Evolutionary conservation across 2,113 vertebrate genomes (phyloP).

Genomic region (Eptesicus fuscus): DNA sequence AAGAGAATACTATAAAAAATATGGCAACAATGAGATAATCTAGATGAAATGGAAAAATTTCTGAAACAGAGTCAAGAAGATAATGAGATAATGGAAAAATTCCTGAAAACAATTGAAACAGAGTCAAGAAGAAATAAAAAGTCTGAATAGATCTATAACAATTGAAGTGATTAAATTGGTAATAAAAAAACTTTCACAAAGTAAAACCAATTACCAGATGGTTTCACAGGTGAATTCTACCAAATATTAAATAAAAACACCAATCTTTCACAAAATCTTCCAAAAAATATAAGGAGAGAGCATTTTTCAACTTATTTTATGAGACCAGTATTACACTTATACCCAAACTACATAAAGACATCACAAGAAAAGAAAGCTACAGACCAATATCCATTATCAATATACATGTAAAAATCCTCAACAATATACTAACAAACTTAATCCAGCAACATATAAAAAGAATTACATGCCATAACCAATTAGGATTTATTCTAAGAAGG

Average conservation of each 20-base stretch:
- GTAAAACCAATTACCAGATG: background rate
- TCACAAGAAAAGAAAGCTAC: background rate
- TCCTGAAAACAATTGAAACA: background rate
- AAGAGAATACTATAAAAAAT: background rate
- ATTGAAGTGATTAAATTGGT: background rate
- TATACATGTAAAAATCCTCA: background rate
- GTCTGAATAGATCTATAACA: background rate
- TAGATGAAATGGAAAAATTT: background rate
- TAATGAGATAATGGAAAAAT: background rate
- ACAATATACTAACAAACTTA: background rate
- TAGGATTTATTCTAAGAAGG: background rate
- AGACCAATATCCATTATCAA: background rate
- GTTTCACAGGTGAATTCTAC: background rate
- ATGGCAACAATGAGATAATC: background rate
- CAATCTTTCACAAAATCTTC: background rate
- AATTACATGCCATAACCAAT: background rate
- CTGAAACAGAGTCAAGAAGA: background rate
- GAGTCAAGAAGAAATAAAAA: background rate
- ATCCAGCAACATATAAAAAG: background rate
- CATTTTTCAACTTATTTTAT: too few relatives aligned
- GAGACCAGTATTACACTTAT: background rate
- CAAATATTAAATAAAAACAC: background rate
- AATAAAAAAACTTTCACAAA: background rate
- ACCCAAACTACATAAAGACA: background rate
- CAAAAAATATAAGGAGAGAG: background rate